Conservation (phyloP, 2,113 vertebrate species). For the Rhinolophus ferrumequinum region DNA sequence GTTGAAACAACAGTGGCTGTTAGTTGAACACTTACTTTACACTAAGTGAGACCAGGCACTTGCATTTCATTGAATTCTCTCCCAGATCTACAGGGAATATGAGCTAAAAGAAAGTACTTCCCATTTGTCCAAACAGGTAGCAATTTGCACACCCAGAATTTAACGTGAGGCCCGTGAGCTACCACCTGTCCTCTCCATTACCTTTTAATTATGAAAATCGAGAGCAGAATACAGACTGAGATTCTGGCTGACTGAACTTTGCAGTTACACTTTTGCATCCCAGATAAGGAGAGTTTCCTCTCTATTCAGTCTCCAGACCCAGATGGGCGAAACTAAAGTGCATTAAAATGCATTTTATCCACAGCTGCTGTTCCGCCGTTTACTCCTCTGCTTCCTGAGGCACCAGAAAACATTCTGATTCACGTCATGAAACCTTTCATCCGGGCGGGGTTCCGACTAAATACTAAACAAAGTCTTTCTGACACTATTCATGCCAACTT, state of each 20-base stretch:
- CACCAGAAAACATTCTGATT: neutral
- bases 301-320: neutral
- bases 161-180: neutral
- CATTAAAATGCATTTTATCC: neutral
- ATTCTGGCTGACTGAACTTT: neutral
- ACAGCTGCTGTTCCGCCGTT: neutral
- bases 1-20: constrained; percentile 61
- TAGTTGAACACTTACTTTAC: constrained; percentile 3
- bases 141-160: neutral
- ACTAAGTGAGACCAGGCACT: neutral
- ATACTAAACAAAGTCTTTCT: neutral
- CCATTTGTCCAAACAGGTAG: neutral
- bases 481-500: neutral
- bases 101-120: neutral
- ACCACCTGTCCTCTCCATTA: neutral
- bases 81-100: neutral
- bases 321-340: neutral
- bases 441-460: neutral
- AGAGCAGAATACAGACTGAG: neutral
- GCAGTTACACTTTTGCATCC: too few species aligned
- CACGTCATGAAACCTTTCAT: neutral
- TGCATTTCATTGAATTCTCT: neutral
- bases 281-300: neutral
- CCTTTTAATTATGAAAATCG: neutral
- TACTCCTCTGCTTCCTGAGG: neutral